Base-by-base conservation (phyloP, 2,113 vertebrate genomes). In the Tretioscincus oriximinensis region DNA sequence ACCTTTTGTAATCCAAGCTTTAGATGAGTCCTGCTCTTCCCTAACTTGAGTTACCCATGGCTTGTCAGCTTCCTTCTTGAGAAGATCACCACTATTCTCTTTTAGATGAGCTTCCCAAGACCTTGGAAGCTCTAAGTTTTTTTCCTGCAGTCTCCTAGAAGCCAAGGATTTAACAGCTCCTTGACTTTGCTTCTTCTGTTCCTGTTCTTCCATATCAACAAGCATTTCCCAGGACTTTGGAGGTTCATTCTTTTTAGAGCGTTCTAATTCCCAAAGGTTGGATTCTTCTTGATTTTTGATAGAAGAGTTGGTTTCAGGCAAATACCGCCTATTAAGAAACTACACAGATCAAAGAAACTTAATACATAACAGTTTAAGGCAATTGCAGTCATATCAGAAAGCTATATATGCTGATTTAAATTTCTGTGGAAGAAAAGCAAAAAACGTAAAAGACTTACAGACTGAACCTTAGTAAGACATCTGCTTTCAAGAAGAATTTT, bases 241-340 rank as follows among this genome's bases (percentile, higher is more conserved):
- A 63, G 95, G 95, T 82, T 97, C 96, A 82, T 87, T 94, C 82
- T 94, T 97, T 70, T 88, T 91, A 89, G 91, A 85, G 87, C 94
- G 94, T 73, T 95, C 95, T 0, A 89, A 90, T 91, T 97, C 96
- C 96, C 96, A 96, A 88, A 84, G 92, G 74, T 87, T 93, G 41
- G 82, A 88, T 66, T 67, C 89, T 89, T 91, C 92, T 16, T 79
- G 81, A 81, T 92, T 92, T 92, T 91, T 93, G 87, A 84, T 65
- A 87, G 87, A 88, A 73, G 81, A 88, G 82, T 95, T 94, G 35
- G 85, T 82, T 87, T 95, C 94, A 67, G 91, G 90, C 89, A 94
- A 77, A 90, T 96, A 96, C 84, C 92, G 94, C 91, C 97, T 97
- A 90, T 96, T 97, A 91, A 97, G 94, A 97, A 97, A 96, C 97